Percentiles rank a stretch among this genome's conserved stretches.
Conservation (phyloP, 2,888 invertebrate genomes). For the Melanchra persicariae region DNA sequence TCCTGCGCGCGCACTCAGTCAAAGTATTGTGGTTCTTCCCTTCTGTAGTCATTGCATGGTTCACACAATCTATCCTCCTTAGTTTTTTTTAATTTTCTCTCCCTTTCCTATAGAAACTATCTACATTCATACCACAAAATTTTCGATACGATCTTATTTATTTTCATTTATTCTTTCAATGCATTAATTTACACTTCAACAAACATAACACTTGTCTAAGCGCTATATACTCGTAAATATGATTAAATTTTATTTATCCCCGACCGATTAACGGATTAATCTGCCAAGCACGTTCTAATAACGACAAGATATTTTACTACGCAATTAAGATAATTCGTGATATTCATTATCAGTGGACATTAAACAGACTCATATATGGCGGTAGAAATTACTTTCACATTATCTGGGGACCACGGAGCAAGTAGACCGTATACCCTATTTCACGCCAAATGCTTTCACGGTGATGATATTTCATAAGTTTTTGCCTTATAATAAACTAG, state of each 20-base stretch:
- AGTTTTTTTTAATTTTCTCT: too few relatives aligned
- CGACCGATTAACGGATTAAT: too few relatives aligned
- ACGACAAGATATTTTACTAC: constrained; percentile 10
- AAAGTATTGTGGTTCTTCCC: too few relatives aligned
- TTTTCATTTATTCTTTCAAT: too few relatives aligned
- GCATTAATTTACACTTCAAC: too few relatives aligned
- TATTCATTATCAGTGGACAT: constrained; percentile 23
- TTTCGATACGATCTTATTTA: neutral
- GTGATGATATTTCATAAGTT: constrained; percentile 7
- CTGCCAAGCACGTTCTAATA: neutral
- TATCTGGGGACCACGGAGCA: constrained; percentile 2
- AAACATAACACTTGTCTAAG: too few relatives aligned
- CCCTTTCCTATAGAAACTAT: too few relatives aligned
- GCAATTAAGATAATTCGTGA: constrained; percentile 25
- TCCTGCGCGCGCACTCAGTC: too few relatives aligned
- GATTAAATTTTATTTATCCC: too few relatives aligned
- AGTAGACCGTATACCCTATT: constrained; percentile 31
- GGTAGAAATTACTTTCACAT: constrained; percentile 26
- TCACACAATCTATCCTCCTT: too few relatives aligned
- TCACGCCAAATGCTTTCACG: constrained; percentile 35
- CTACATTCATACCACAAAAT: neutral
- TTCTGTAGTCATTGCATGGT: too few relatives aligned
- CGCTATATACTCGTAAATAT: too few relatives aligned
- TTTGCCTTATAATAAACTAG: neutral
- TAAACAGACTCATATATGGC: constrained; percentile 15